Evolutionary conservation across 2,888 invertebrate species (phyloP), one percentile per base, ranked within the genome.

Genomic region (Elaeidobius kamerunicus): DNA sequence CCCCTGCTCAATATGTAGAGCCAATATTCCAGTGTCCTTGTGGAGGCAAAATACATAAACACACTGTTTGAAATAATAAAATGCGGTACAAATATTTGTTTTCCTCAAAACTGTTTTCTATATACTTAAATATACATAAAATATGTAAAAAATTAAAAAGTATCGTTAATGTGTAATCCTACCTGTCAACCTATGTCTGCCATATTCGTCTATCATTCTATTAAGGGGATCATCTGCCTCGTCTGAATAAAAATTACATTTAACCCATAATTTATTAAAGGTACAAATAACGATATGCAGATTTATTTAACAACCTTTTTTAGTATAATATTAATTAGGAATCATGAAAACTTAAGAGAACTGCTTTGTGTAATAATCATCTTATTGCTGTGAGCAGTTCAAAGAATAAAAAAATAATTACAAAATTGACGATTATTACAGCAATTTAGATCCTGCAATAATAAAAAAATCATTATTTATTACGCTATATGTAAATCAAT

Each of bases 141-240:
- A 2, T 2, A 41, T 14, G 6, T 12, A 27, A 12, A 27, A 27
- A 41, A 28, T 2, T 14, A 34, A 11, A n/a, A 14, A 23, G 35
- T 40, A 30, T n/a, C n/a, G n/a, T n/a, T n/a, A n/a, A n/a, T n/a
- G n/a, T n/a, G n/a, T n/a, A n/a, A n/a, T 45, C 54, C 11, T 52
- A 56, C 58, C 72, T 63, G 70, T 67, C 46, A 72, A 60, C 53
- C 64, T 67, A 53, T 70, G 71, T 41, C 69, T 65, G 59, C 68
- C 67, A 60, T 62, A 69, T 48, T 69, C 70, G 42, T 70, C 70
- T 3, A 64, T 64, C 38, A 69, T 59, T 52, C 62, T 65, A 57
- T 63, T 64, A 32, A 67, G 41, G 4, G 65, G 65, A 57, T 67
- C 66, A 56, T 67, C 66, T 36, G 64, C n/a, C 27, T 56, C 52